Evolutionary conservation across 2,888 invertebrate genomes (phyloP), one percentile per base, ranked within the genome.

Genomic region (Dynastes grantii): DNA sequence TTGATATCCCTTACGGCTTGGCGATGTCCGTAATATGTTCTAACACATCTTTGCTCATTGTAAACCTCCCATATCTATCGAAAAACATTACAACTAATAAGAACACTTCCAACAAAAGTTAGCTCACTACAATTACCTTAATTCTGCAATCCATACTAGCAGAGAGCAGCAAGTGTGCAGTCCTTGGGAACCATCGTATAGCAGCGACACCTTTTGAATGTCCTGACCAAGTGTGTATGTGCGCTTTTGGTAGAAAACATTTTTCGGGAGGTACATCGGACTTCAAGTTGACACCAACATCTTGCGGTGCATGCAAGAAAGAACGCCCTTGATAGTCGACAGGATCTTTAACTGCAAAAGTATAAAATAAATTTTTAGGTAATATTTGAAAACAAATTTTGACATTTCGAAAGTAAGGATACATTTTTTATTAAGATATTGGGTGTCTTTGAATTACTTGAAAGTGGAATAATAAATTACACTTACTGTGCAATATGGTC

Each of bases 271-370:
- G 96, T 1, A 95, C 93, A 83, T 94, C 94, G 2, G 96, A 94
- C 78, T 95, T 93, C 79, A 98, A 90, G 89, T 97, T 97, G 53
- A 97, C 95, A 27, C 96, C 97, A 80, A 97, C 94, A 90, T 97
- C 97, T 86, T 96, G 96, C 6, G 99, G 99, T 2, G 96, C 93
- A 86, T 96, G 96, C 63, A 99, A 90, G 90, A 97, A 99, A 9
- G 98, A 97, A 27, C 99, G 91, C 8, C 99, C 99, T 89, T 98
- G 98, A 89, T 99, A 99, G 89, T 99, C 99, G 76, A 95, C 93
- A 9, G 94, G 92, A 88, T 98, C 96, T 89, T 97, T 96, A 87
- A 98, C 97, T 97, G 1, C 90, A 88, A 80, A 79, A 79, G 11
- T 11, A 1, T 8, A 45, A 45, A 45, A 45, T 37, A 45, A 11